A percentile compares a stretch with the other conserved stretches of the same genome.
Evolutionary conservation across 2,797 vertebrate species (phyloP).

Genomic region (Chaenodraco wilsoni): DNA sequence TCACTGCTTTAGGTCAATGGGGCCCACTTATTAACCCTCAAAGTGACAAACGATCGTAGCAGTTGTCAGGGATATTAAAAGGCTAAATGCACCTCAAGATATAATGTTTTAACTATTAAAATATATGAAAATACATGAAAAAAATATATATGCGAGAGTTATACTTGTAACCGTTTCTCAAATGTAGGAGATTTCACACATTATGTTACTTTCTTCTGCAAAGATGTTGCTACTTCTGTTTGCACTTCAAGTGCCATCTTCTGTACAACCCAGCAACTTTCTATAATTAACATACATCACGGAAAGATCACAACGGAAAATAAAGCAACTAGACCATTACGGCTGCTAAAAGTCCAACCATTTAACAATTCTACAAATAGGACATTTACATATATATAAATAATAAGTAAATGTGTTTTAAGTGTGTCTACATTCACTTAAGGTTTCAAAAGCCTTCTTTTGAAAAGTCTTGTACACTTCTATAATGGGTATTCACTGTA

Average conservation of each 20-base stretch:
- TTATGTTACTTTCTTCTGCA: constrained; percentile 14
- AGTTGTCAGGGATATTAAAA: not conserved
- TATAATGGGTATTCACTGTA: not conserved
- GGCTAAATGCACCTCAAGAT: not conserved
- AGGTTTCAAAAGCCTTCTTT: constrained; percentile 8
- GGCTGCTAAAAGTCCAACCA: not conserved
- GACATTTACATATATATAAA: not conserved
- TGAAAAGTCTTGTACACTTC: not conserved
- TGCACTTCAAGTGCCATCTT: constrained; percentile 19
- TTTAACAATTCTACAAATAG: constrained; percentile 11
- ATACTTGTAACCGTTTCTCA: not conserved
- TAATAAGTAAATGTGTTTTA: not conserved
- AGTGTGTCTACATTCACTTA: not conserved
- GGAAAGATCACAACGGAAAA: not conserved
- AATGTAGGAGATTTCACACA: constrained; percentile 3
- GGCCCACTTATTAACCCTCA: not conserved
- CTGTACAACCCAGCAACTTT: constrained; percentile 37
- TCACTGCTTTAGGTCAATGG: constrained; percentile 19
- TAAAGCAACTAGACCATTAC: constrained; percentile 15
- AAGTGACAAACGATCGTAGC: not conserved
- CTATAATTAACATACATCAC: constrained; percentile 34
- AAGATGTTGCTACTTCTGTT: constrained; percentile 13
- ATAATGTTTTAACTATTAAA: too few species aligned
- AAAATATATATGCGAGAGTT: constrained; percentile 4
- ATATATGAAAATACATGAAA: not conserved